Conservation (phyloP, 2,113 vertebrate genomes). For the Ceyx melanurus region DNA sequence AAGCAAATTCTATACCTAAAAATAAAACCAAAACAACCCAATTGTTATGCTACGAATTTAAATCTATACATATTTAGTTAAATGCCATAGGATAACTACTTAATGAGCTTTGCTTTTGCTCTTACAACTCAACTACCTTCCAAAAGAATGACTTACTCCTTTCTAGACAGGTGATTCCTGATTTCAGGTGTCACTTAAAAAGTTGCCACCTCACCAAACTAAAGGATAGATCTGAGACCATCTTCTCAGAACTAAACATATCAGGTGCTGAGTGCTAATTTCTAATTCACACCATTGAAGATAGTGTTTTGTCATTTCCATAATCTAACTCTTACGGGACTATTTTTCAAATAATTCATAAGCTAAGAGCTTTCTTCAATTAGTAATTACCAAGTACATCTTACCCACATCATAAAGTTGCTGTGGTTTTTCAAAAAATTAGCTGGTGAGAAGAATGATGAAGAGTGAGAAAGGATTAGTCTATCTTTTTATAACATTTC, state of each 20-base stretch:
- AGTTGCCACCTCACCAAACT: not conserved
- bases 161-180: not conserved
- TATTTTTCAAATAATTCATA: not conserved
- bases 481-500: not conserved
- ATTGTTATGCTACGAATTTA: not conserved
- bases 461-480: not conserved
- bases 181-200: not conserved
- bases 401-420: not conserved
- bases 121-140: not conserved
- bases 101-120: not conserved
- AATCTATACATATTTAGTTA: not conserved
- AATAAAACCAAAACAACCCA: not conserved
- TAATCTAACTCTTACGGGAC: not conserved
- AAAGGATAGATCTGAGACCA: not conserved
- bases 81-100: not conserved
- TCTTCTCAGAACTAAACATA: not conserved
- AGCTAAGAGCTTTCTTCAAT: not conserved
- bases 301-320: not conserved
- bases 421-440: not conserved
- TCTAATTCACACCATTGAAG: not conserved
- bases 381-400: not conserved
- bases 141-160: not conserved
- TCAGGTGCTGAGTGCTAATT: not conserved
- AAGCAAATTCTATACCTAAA: not conserved
- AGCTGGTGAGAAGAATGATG: not conserved